Evolutionary conservation across 2,888 invertebrate genomes (phyloP).

Genomic region (Hypomecis atomaria): DNA sequence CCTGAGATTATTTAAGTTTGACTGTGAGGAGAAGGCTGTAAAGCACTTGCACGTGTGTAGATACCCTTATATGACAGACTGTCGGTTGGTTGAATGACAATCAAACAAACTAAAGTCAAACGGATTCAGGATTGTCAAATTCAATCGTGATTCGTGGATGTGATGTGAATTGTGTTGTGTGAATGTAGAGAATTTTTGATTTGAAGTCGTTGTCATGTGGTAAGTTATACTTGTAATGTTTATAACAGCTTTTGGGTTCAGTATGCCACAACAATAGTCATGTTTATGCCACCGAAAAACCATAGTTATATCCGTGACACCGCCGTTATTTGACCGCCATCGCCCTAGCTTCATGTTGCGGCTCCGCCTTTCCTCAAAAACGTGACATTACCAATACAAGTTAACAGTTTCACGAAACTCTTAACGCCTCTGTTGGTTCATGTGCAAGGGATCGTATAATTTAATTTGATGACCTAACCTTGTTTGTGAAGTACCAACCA

Average conservation of each 20-base stretch:
- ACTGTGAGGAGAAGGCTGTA: no score
- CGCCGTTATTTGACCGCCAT: constrained; percentile 83
- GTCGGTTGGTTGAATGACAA: constrained; percentile 47
- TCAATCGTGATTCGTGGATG: constrained; percentile 61
- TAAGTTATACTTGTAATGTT: constrained; percentile 58
- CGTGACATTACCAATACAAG: constrained; percentile 49
- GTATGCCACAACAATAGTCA: background rate
- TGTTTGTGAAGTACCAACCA: constrained; percentile 50
- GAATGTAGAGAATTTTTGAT: constrained; percentile 68
- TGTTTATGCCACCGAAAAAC: background rate
- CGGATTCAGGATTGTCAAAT: constrained; percentile 51
- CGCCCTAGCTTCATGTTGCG: constrained; percentile 72
- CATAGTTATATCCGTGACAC: constrained; percentile 6
- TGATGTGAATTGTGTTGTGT: constrained; percentile 78
- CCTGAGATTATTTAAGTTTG: no score
- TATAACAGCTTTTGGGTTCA: constrained; percentile 9
- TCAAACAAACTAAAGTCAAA: constrained; percentile 19
- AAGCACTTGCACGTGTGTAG: no score
- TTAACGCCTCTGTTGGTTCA: constrained; percentile 14
- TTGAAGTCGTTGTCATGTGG: constrained; percentile 73
- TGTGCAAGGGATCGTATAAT: constrained; percentile 36
- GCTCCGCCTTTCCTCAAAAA: constrained; percentile 70
- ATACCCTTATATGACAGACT: constrained; percentile 25
- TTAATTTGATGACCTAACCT: constrained; percentile 52
- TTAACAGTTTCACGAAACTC: constrained; percentile 27